Base-by-base conservation (phyloP, 2,113 vertebrate genomes). In the Lampris incognitus region DNA sequence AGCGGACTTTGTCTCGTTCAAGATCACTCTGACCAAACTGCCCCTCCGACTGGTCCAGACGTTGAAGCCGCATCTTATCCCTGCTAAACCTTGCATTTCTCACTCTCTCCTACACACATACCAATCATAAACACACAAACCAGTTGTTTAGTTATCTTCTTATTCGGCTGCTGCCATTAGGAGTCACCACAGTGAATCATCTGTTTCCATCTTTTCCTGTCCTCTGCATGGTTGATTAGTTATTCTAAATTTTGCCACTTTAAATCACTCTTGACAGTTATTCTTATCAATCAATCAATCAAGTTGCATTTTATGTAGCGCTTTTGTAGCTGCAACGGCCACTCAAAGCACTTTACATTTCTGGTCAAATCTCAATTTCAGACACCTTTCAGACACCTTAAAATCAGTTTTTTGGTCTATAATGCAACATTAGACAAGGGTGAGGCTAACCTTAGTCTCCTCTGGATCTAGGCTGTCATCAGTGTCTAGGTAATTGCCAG, bases 61-160 rank as follows among this genome's bases (percentile, higher is more conserved):
- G 91, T 54, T 86, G 96, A 79, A 78, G 85, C 60, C 88, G 92
- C 88, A 94, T 90, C 82, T 94, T 96, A 6, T 96, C 95, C 76
- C 92, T 92, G 41, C 93, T 84, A 60, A 94, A 94, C 82, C 93
- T 95, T 3, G 94, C 91, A 74, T 95, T 79, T 66, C 92, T 91
- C 70, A 90, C 79, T 91, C 91, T 94, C 48, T 93, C 71, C 96
- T 97, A 91, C 7, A 44, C 50, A 71, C 6, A 11, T 40, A 49
- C 67, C 0, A 2, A 9, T 10, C 65, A 24, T 48, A 81, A 55
- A 71, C 6, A 59, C 38, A 62, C 0, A 2, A 13, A 24, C 24
- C 24, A 24, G 24, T 24, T 24, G 24, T 24, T 24, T 24, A 24
- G 24, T 24, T 24, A 24, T 24, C 24, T 24, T 24, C 24, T 24